Base-by-base conservation (phyloP, 2,888 invertebrate genomes). In the Encarsia formosa region DNA sequence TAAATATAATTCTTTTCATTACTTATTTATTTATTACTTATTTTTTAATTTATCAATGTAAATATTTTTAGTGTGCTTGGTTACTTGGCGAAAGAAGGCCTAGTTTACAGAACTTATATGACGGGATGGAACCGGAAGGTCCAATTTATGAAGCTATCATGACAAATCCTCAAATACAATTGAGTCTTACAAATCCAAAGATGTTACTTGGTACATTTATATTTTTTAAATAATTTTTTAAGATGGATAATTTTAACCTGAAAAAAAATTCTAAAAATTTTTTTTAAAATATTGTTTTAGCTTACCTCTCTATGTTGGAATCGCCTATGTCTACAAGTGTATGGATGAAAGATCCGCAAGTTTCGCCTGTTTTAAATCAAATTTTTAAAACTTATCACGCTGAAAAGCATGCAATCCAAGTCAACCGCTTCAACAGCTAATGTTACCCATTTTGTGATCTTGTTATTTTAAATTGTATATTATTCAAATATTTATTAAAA, bases 331-430 rank as follows among this genome's bases (percentile, higher is more conserved):
- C 80, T 32, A 79, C 82, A 58, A 80, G 79, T 60, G 77, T 81
- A 57, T 85, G 84, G 82, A 76, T 84, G 49, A 81, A 80, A 61
- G 85, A 86, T 68, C 79, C 80, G n/a, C 84, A 85, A 63, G 82
- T 83, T 24, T 81, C 81, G 40, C 82, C 83, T 18, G 78, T 85
- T 51, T 76, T 86, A 44, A 80, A 80, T 66, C 81, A 84, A 71
- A 82, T 86, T 61, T 81, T 84, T 59, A 79, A 82, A 61, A 82
- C 80, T 56, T 83, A 81, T 71, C 81, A 82, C 62, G 77, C 81
- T 49, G 83, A 83, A 64, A 83, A 82, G 68, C 80, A 82, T 69
- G 77, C 79, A 40, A 69, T 78, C 60, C 77, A 78, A 59, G 75
- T 78, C 58, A 79, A 79, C 70, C 77, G 69, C 50, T 67, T 63